phyloP scores from a whole-genome alignment of 37 sponge, comb jelly and placozoan genomes.

The Agelas oroides region DNA sequence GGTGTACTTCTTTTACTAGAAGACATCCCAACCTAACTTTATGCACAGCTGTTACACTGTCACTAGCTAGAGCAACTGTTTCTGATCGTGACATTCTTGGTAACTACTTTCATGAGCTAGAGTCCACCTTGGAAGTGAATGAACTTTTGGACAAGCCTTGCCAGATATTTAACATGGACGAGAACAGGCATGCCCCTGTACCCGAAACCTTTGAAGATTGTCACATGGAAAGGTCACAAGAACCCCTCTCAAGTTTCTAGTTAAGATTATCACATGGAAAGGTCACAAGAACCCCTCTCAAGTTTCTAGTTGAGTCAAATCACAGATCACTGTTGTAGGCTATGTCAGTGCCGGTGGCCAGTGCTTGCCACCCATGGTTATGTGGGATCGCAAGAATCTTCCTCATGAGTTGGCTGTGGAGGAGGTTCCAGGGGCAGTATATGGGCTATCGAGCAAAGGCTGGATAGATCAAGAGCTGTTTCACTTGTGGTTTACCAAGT shows the following conservation, averaged over 20 bases:
- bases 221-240: slow-evolving; percentile 23
- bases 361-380: slow-evolving; percentile 46
- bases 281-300: slow-evolving; percentile 22
- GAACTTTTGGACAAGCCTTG: slow-evolving; percentile 4
- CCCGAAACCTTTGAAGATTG: slow-evolving; percentile 11
- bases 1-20: background rate
- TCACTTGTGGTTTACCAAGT: slow-evolving; percentile 19
- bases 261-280: slow-evolving; percentile 21
- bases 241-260: slow-evolving; percentile 5
- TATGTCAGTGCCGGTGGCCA: slow-evolving; percentile 51
- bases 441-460: slow-evolving; percentile 20
- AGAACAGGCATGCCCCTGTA: slow-evolving; percentile 38
- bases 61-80: slow-evolving; percentile 3
- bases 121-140: slow-evolving; percentile 7
- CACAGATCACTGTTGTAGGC: slow-evolving; percentile 40
- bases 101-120: slow-evolving; percentile 28
- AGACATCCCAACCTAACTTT: slow-evolving; percentile 17
- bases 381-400: slow-evolving; percentile 30
- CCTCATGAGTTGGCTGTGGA: slow-evolving; percentile 1
- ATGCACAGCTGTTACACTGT: slow-evolving; percentile 20
- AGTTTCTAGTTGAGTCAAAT: slow-evolving; percentile 12
- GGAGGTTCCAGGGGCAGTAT: slow-evolving; percentile 32
- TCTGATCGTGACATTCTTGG: background rate
- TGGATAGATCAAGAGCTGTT: slow-evolving; percentile 26
- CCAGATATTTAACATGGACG: slow-evolving; percentile 20